Conservation (phyloP, 2,888 invertebrate genomes). For the Exephanes ischioxanthus region DNA sequence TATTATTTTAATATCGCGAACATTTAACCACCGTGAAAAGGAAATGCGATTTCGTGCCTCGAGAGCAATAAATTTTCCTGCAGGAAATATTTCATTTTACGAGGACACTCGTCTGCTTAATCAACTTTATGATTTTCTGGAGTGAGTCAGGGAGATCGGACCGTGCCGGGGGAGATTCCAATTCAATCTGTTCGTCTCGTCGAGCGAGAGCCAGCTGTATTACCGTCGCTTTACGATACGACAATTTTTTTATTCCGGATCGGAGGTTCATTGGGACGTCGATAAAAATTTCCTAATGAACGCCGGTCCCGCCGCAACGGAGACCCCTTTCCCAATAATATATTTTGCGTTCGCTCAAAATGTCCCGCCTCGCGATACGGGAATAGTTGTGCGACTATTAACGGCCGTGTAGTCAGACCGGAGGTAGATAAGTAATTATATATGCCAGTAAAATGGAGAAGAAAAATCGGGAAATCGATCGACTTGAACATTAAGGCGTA, state of each 20-base stretch:
- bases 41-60: conserved; percentile 11
- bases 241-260: conserved; percentile 20
- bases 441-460: conserved; percentile 1
- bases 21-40: not conserved
- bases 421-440: not conserved
- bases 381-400: conserved; percentile 16
- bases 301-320: not conserved
- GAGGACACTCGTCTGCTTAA: conserved; percentile 68
- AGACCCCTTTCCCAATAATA: not conserved
- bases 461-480: conserved; percentile 32
- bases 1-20: not conserved
- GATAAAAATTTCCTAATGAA: conserved; percentile 37
- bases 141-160: conserved; percentile 8
- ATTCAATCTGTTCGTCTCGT: conserved; percentile 30
- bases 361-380: not conserved
- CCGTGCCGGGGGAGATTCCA: not conserved
- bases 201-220: not conserved
- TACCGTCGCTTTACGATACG: conserved; percentile 23
- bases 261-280: conserved; percentile 16
- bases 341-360: not conserved
- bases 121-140: conserved; percentile 68
- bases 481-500: conserved; percentile 21
- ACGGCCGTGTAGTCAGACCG: conserved; percentile 15
- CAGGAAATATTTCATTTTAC: conserved; percentile 72
- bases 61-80: conserved; percentile 70